Base-by-base conservation (phyloP, 2,113 vertebrate species). In the Ameiurus melas region DNA sequence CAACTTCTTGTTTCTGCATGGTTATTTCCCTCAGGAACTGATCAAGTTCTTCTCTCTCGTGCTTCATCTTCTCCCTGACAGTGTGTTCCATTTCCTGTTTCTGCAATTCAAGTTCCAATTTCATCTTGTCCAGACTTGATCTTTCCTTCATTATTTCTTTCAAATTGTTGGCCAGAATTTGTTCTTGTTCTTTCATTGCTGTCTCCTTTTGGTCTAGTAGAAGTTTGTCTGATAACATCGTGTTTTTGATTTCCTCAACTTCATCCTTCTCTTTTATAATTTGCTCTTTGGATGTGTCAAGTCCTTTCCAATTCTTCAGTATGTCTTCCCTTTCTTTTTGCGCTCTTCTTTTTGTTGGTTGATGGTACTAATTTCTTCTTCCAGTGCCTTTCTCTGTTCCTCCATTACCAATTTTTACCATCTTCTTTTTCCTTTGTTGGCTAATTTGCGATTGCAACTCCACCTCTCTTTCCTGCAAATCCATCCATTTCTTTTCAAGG, bases 281-380 rank as follows among this genome's bases (percentile, higher is more conserved):
- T 55, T 55, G 13, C 55, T 81, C 19, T 25, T 25, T 80, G 19
- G 88, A 4, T 16, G 6, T 39, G 1, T 81, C 27, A 4, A 90
- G 22, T 39, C 86, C 47, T 30, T 80, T 4, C 43, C 77, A 13
- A 7, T 64, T 39, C n/a, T 36, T 25, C 71, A 8, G 89, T 87
- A 86, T 39, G 25, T 78, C 43, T 19, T 87, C 68, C 57, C 47
- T 89, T 85, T 83, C 88, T 70, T 85, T 85, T 17, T 86, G 77
- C 4, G 64, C 5, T 84, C 85, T 55, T 84, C 81, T 70, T 64
- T 83, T 73, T 87, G 14, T 55, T 27, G 73, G n/a, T 39, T 27
- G 19, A 87, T 68, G 19, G 78, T 13, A 3, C 8, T 10, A 66
- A 9, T 51, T 53, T 86, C 39, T 47, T 77, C 27, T 53, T 84